Evolutionary conservation across 2,888 invertebrate genomes (phyloP), one percentile per base, ranked within the genome.

Genomic region (Lomographa bimaculata): DNA sequence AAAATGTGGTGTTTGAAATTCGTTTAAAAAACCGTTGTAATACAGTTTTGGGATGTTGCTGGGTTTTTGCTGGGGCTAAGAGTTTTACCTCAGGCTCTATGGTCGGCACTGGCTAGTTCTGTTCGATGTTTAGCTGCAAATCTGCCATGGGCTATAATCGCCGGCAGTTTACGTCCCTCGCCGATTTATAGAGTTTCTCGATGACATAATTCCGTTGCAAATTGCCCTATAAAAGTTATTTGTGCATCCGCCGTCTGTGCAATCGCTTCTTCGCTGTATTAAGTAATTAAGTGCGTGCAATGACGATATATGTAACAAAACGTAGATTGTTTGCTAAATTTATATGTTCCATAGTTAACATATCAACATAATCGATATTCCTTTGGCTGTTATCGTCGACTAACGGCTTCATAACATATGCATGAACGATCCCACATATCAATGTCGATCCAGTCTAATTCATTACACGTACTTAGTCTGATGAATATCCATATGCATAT

Each of bases 221-320:
- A 81, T 78, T 70, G 77, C 79, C 70, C 77, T 68, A 82, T 84
- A 80, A 83, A 83, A 79, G 77, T 74, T 79, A 84, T 82, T 82
- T 81, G 79, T 78, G 73, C 61, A 57, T 49, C 54, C 61, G 54
- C 61, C 57, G 66, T 71, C 66, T 65, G 70, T 60, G 69, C 61
- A 65, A 57, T 66, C 42, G 26, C 37, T 37, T 37, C 34, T 30
- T 32, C 30, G 28, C 11, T 7, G 7, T 7, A 49, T 46, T 44
- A 21, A 39, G 24, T 38, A 32, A 45, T 51, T 48, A 47, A 44
- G 18, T 27, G 19, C 10, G 29, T 19, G 5, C 46, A 50, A 46
- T 46, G 46, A 27, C 19, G 27, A 21, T 20, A n/a, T 12, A 27
- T 21, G 16, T 26, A 19, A n/a, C 11, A 18, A 2, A 14, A 30